These are phyloP conservation scores for Cephus runcator DNA, from an alignment of 2,888 invertebrate species.

Conservation along the genomic window DNA sequence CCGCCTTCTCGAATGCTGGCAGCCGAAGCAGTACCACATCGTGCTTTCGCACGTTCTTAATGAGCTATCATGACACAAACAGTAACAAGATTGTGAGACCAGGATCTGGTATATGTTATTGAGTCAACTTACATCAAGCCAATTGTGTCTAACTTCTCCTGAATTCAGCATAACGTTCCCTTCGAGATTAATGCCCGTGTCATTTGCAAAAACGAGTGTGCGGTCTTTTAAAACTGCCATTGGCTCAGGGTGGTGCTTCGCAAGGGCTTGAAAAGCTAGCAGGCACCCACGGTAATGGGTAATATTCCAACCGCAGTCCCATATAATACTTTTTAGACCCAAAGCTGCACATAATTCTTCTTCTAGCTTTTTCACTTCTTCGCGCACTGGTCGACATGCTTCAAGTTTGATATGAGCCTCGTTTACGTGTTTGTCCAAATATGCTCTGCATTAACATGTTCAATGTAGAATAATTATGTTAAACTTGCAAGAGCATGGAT, in stretches of 20 bases:
- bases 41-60: constrained; percentile 82
- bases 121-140: constrained; percentile 82
- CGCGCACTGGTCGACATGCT: constrained; percentile 74
- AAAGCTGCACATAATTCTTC: constrained; percentile 70
- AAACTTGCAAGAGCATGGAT: too few species aligned
- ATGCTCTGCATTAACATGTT: constrained; percentile 69
- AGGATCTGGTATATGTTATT: background rate
- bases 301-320: constrained; percentile 90
- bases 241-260: constrained; percentile 78
- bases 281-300: constrained; percentile 92
- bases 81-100: constrained; percentile 2
- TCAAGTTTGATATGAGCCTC: constrained; percentile 76
- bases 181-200: constrained; percentile 91
- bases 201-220: constrained; percentile 85
- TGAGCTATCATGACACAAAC: constrained; percentile 70
- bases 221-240: constrained; percentile 78
- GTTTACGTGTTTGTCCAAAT: constrained; percentile 78
- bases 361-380: constrained; percentile 79
- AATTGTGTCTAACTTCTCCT: constrained; percentile 92
- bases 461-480: constrained; percentile 26
- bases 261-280: constrained; percentile 81
- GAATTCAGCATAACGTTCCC: constrained; percentile 91
- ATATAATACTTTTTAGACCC: constrained; percentile 72
- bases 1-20: constrained; percentile 85
- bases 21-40: constrained; percentile 79